A percentile compares a stretch with the other conserved stretches of the same genome.
Conservation (phyloP, 2,888 invertebrate genomes). For the Lasiommata megera region DNA sequence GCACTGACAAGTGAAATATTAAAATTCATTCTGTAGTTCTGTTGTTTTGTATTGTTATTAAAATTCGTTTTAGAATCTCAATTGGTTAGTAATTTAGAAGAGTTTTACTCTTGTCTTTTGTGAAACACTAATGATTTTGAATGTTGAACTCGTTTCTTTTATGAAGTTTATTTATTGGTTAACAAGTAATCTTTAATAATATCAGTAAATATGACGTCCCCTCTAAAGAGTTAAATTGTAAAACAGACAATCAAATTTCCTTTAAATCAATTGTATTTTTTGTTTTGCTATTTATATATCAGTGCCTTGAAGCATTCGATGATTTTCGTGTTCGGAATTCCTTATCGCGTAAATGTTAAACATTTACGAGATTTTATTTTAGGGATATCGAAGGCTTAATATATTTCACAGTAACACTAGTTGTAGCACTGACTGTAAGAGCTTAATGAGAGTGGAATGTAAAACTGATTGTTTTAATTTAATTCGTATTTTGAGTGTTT, state of each 20-base stretch:
- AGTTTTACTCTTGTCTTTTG: not conserved
- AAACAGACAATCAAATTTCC: not conserved
- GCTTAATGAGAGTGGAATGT: slow-evolving; percentile 29
- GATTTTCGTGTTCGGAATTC: slow-evolving; percentile 34
- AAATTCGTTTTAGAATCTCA: slow-evolving; percentile 31
- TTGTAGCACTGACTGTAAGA: slow-evolving; percentile 27
- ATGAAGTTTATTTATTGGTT: not conserved
- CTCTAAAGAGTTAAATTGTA: not conserved
- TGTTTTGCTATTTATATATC: slow-evolving; percentile 28
- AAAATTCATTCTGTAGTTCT: slow-evolving; percentile 20
- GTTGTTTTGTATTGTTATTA: slow-evolving; percentile 20
- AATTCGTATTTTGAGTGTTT: slow-evolving; percentile 58
- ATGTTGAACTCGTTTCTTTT: not conserved
- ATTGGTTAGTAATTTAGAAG: slow-evolving; percentile 11
- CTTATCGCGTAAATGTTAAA: slow-evolving; percentile 35
- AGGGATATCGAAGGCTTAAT: slow-evolving; percentile 32
- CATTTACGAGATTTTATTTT: slow-evolving; percentile 37
- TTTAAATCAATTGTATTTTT: not conserved
- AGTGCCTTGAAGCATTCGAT: slow-evolving; percentile 53
- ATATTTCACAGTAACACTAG: slow-evolving; percentile 27
- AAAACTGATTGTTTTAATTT: slow-evolving; percentile 30
- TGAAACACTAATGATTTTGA: not conserved
- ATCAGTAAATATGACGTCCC: not conserved
- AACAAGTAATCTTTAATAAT: not conserved
- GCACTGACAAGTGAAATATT: slow-evolving; percentile 31